Conservation (phyloP, 2,888 invertebrate genomes). For the Amiota minor region DNA sequence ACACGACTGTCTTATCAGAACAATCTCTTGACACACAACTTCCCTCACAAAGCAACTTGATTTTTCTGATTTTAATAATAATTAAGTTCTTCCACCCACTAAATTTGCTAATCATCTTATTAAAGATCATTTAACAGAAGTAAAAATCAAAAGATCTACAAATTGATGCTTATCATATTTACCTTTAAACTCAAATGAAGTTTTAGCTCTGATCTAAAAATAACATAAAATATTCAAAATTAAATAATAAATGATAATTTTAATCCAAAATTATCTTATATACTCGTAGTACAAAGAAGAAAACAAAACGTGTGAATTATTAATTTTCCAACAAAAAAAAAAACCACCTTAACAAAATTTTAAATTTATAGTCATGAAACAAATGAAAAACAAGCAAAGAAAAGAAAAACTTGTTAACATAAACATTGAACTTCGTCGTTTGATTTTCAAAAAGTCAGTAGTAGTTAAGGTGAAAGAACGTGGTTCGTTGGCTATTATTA, state of each 20-base stretch:
- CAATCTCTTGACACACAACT: too few relatives aligned
- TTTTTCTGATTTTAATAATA: too few relatives aligned
- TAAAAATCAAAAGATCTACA: too few relatives aligned
- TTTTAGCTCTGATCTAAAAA: neutral
- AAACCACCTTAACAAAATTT: conserved; percentile 4
- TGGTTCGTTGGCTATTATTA: conserved; percentile 9
- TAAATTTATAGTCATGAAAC: neutral
- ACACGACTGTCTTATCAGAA: too few relatives aligned
- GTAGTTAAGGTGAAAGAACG: neutral
- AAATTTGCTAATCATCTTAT: too few relatives aligned
- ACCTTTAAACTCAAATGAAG: too few relatives aligned
- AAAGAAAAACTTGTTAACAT: conserved; percentile 57
- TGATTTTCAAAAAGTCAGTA: neutral
- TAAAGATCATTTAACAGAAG: too few relatives aligned
- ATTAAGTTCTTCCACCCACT: too few relatives aligned
- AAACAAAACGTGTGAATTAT: conserved; percentile 47
- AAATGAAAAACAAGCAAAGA: neutral
- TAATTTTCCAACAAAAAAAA: neutral
- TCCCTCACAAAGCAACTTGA: too few relatives aligned
- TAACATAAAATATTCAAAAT: neutral
- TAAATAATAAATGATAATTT: neutral
- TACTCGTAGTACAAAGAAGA: neutral
- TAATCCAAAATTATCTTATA: neutral
- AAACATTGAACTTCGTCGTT: conserved; percentile 60
- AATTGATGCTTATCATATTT: too few relatives aligned